These are phyloP conservation scores for Orientallactaga sibirica DNA, from an alignment of 2,797 vertebrate species.

Conservation along the genomic window DNA sequence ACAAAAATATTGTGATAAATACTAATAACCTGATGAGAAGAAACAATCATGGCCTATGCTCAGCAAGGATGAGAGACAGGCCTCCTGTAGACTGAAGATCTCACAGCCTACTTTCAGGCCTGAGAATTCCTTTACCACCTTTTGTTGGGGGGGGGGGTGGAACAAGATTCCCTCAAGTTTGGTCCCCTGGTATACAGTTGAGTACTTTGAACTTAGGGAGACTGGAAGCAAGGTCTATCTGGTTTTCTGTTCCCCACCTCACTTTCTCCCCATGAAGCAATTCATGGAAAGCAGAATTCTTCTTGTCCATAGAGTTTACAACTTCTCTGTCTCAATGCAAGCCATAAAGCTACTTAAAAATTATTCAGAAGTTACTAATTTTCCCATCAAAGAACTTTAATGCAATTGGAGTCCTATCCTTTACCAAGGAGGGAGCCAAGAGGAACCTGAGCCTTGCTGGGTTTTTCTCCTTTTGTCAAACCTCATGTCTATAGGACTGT, in stretches of 20 bases:
- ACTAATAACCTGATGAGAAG: background rate
- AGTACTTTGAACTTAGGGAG: background rate
- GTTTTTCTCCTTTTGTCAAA: too few species aligned
- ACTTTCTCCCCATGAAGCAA: background rate
- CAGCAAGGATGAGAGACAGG: background rate
- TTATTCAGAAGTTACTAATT: too few species aligned
- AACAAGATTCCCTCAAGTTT: background rate
- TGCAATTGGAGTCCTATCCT: too few species aligned
- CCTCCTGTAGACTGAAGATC: background rate
- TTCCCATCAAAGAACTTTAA: too few species aligned
- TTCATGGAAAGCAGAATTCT: background rate
- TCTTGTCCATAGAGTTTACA: background rate
- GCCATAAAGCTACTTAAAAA: too few species aligned
- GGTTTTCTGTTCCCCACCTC: background rate
- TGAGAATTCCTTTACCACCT: background rate
- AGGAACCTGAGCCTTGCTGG: too few species aligned
- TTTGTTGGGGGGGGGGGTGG: background rate
- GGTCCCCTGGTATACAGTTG: background rate
- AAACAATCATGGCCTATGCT: background rate
- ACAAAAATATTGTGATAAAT: too few species aligned
- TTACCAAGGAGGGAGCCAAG: too few species aligned
- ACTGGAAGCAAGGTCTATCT: background rate
- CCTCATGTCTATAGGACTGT: too few species aligned
- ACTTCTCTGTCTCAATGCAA: too few species aligned
- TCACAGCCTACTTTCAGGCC: background rate